Evolutionary conservation across 1,140 invertebrate species (phyloP), one percentile per base, ranked within the genome.

Genomic region (Caenorhabditis brenneri): DNA sequence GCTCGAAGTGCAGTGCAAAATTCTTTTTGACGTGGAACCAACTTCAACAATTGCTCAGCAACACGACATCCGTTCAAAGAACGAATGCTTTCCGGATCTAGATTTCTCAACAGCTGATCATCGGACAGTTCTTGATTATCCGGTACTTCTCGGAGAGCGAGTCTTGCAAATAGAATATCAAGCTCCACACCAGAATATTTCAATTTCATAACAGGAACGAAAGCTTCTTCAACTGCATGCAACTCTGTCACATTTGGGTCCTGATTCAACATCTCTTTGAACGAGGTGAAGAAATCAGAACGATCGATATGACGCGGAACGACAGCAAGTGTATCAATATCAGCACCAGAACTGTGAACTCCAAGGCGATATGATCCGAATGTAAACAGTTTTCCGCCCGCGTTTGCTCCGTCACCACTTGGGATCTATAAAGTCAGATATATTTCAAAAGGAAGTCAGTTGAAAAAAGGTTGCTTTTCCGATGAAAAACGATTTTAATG

Each of bases 141-240:
- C 2, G 65, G 65, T 19, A 74, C 65, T 46, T 74, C 97, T 92
- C 0, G 99, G 96, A 97, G 92, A 24, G 96, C 95, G 49, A 99
- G 92, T 84, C 95, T 93, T 0, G 97, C 96, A 92, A 99, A 99
- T 69, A 99, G 91, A 94, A 99, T 95, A 93, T 99, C 98, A 87
- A 93, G 88, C 84, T 91, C 97, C 88, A 99, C 98, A 29, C 96
- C 96, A 93, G 97, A 95, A 92, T 99, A 99, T 90, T 96, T 96
- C 95, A 99, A 97, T 93, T 99, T 99, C 79, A 99, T 98, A 3
- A 99, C 96, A 24, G 98, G 98, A 80, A 99, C 98, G 93, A 96
- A 99, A 0, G 98, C 98, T 91, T 99, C 97, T 92, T 99, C 96
- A 12, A 99, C 96, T 1, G 96, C 94, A 93, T 95, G 90, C 65